phyloP scores from a whole-genome alignment of 2,888 invertebrate species.

The Anoplius nigerrimus region DNA sequence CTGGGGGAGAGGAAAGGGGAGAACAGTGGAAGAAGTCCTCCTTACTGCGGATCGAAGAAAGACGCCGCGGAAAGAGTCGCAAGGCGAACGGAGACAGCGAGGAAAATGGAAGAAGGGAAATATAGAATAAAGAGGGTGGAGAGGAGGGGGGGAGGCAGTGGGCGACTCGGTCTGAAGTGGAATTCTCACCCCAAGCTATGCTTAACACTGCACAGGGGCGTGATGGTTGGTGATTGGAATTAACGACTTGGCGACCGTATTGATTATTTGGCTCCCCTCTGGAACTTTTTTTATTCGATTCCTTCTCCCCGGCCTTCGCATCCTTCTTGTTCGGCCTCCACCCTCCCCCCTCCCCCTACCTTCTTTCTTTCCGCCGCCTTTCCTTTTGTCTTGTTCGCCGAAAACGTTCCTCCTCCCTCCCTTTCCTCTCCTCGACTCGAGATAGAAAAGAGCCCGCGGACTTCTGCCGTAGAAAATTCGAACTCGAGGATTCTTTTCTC shows the following conservation, averaged over 20 bases:
- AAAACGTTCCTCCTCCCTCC: neutral
- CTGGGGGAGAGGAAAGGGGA: too few species aligned
- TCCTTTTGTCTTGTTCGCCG: neutral
- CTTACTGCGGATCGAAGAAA: too few species aligned
- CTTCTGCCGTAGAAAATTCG: conserved; percentile 4
- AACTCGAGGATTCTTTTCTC: conserved; percentile 3
- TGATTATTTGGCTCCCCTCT: conserved; percentile 64
- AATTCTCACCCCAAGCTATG: conserved; percentile 31
- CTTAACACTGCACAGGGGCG: conserved; percentile 53
- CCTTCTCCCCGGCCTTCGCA: conserved; percentile 11
- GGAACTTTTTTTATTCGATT: conserved; percentile 33
- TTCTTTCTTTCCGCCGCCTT: neutral
- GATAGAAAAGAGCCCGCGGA: neutral
- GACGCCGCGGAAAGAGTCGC: too few species aligned
- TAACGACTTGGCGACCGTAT: conserved; percentile 70
- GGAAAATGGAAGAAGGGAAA: conserved; percentile 2
- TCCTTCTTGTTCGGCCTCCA: conserved; percentile 5
- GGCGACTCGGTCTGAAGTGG: conserved; percentile 5
- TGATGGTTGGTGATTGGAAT: conserved; percentile 69
- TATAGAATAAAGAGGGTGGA: neutral
- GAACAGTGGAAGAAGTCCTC: too few species aligned
- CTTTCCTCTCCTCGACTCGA: neutral
- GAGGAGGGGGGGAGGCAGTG: conserved; percentile 10
- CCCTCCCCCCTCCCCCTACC: conserved; percentile 6
- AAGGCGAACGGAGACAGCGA: neutral